A percentile compares a stretch with the other conserved stretches of the same genome.
phyloP scores from a whole-genome alignment of 2,113 vertebrate genomes.

The Cepphus grylle region DNA sequence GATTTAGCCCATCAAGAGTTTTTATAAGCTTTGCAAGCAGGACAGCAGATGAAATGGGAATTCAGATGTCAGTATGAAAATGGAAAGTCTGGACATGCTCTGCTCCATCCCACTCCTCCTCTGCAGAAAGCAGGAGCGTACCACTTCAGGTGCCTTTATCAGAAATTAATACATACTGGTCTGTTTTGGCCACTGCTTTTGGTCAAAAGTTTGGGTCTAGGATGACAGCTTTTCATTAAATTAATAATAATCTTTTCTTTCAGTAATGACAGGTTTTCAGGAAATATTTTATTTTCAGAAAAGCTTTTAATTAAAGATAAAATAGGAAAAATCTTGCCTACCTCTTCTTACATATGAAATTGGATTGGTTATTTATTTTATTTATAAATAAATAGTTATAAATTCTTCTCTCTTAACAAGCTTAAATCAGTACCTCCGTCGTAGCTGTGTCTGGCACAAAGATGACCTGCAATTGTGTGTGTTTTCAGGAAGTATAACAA shows the following conservation, averaged over 20 bases:
- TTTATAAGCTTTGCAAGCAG: background rate
- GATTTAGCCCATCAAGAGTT: background rate
- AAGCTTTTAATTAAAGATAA: background rate
- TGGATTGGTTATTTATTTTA: background rate
- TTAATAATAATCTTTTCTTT: background rate
- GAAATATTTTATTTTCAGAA: background rate
- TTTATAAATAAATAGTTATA: background rate
- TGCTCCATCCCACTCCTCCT: background rate
- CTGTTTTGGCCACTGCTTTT: background rate
- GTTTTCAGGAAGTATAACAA: background rate
- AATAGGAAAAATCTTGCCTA: background rate
- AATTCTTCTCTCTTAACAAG: background rate
- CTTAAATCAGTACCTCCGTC: background rate
- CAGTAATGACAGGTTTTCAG: background rate
- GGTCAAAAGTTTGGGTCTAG: background rate
- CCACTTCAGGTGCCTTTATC: background rate
- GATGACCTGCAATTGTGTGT: background rate
- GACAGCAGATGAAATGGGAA: background rate
- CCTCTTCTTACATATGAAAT: background rate
- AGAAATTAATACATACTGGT: background rate
- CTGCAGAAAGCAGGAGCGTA: background rate
- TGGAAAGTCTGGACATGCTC: background rate
- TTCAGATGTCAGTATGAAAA: background rate
- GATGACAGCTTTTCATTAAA: background rate
- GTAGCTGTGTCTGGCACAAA: background rate